Evolutionary conservation across 53 echinoderm and acorn worm species (phyloP), one percentile per base, ranked within the genome.

Genomic region (Luidia sarsii): DNA sequence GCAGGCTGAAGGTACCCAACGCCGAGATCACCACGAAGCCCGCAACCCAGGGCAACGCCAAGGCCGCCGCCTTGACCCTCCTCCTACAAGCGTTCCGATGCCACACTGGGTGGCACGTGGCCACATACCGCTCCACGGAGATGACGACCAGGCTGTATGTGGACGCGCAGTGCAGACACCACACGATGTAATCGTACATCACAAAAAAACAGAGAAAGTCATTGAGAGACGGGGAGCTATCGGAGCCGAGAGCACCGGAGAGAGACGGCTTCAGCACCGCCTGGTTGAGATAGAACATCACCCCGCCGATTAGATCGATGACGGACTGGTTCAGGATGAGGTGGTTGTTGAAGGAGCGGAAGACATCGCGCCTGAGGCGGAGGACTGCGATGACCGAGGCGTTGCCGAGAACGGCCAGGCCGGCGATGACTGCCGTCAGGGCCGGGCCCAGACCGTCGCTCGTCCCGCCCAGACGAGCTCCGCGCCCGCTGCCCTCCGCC

Each of bases 251-350:
- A 4, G 39, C 28, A 15, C n/a, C 10, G 3, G 55, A 39, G 39
- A 55, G 57, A 1, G 73, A 55, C n/a, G 57, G 57, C 0, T 57
- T 34, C 36, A 37, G 55, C 2, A 73, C 73, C 2, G 56, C 56
- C 33, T 22, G 14, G 15, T 25, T 25, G 24, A 73, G 56, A 38
- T 37, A 25, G 27, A 73, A 73, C 16, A 73, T 38, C 24, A 18
- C 18, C 35, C 55, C 55, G 21, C 25, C 73, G 38, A 73, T 52
- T 37, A 57, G 14, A 18, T 73, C 73, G 0, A 73, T 28, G 22
- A 54, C 35, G 14, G 73, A 73, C 39, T 73, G 73, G 43, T 73
- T 55, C 16, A 73, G 39, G 30, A 73, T 73, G 16, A 73, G 73
- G 18, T 73, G 55, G 57, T 73, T 73, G 38, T 55, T 73, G 5